phyloP scores from a whole-genome alignment of 2,888 invertebrate genomes.

The Mellilla xanthometata region DNA sequence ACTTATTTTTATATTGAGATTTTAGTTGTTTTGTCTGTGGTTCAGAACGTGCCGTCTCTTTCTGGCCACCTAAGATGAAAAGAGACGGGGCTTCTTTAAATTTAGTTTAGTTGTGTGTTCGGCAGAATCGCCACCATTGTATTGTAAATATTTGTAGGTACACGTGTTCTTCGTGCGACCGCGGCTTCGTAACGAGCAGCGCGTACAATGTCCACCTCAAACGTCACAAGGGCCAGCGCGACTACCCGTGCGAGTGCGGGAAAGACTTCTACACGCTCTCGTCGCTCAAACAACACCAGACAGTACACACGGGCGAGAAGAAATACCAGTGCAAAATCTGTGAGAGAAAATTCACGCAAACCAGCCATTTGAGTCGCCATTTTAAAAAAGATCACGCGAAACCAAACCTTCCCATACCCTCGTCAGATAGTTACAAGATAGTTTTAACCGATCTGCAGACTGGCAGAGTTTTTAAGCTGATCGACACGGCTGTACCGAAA shows the following conservation, averaged over 20 bases:
- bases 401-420: conserved; percentile 57
- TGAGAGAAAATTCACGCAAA: conserved; percentile 69
- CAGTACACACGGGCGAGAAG: conserved; percentile 73
- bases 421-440: conserved; percentile 57
- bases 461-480: conserved; percentile 33
- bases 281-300: conserved; percentile 67
- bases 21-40: too few species aligned
- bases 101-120: too few species aligned
- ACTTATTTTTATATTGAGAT: too few species aligned
- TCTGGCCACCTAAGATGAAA: too few species aligned
- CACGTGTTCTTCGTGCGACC: conserved; percentile 65
- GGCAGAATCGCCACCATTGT: too few species aligned
- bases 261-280: conserved; percentile 75
- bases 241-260: conserved; percentile 73
- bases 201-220: conserved; percentile 70
- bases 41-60: too few species aligned
- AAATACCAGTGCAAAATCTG: conserved; percentile 74
- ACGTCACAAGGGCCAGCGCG: conserved; percentile 69
- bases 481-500: too few species aligned
- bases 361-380: conserved; percentile 69
- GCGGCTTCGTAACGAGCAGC: conserved; percentile 71
- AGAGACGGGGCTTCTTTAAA: too few species aligned
- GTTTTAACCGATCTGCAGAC: conserved; percentile 39
- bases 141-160: conserved; percentile 46
- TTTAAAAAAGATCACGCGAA: conserved; percentile 69